These are phyloP conservation scores for Cassiopea xamachana DNA, from an alignment of 30 jellyfish, hydroid and myxozoan genomes.

Conservation along the genomic window DNA sequence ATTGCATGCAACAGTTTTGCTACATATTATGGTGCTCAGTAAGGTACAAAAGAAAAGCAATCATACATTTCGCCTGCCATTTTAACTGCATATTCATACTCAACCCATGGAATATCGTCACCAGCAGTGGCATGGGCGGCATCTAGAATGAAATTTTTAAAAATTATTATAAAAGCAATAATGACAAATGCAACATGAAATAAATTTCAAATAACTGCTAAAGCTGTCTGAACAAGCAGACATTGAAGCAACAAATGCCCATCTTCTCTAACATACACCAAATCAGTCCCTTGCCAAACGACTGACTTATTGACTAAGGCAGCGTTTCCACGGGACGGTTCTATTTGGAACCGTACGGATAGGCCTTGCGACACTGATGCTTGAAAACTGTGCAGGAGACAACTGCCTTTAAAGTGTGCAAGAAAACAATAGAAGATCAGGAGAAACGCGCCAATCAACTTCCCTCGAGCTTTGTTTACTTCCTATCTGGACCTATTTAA, in stretches of 20 bases:
- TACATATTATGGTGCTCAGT: not conserved
- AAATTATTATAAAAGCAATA: not conserved
- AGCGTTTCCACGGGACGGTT: no score
- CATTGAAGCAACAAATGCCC: not conserved
- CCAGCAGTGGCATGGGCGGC: conserved; percentile 81
- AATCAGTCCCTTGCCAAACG: no score
- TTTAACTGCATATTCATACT: conserved; percentile 71
- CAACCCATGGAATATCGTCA: conserved; percentile 82
- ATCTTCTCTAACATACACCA: no score
- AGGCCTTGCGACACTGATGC: no score
- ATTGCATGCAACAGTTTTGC: not conserved
- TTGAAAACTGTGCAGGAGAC: no score
- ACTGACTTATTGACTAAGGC: no score
- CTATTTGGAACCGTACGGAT: no score
- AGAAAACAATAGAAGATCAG: no score
- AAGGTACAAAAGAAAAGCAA: not conserved
- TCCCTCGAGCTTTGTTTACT: no score
- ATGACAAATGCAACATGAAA: not conserved
- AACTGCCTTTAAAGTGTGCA: no score
- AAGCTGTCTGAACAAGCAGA: not conserved
- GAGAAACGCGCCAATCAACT: no score
- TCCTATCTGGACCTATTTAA: no score
- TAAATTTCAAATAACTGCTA: not conserved
- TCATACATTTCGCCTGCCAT: conserved; percentile 56
- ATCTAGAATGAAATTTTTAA: not conserved